phyloP scores from a whole-genome alignment of 2,113 vertebrate species.

The Ceyx cyanopectus region DNA sequence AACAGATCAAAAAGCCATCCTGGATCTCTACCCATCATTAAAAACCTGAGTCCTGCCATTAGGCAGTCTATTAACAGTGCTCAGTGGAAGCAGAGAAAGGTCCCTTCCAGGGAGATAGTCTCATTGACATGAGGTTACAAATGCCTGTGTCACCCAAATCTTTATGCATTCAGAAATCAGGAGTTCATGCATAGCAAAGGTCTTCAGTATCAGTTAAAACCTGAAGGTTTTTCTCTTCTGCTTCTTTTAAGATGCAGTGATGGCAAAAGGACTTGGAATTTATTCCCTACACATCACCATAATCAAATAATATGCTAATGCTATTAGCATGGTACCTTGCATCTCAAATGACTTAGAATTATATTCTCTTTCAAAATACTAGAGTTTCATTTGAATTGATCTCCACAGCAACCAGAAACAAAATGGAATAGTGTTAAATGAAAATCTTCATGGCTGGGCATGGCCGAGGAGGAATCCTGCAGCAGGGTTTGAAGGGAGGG shows the following conservation, averaged over 20 bases:
- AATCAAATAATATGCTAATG: conserved; percentile 63
- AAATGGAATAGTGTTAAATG: background rate
- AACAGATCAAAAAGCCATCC: background rate
- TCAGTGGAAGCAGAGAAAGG: background rate
- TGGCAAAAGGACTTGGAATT: conserved; percentile 33
- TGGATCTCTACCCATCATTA: background rate
- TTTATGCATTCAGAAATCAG: conserved; percentile 25
- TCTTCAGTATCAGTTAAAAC: background rate
- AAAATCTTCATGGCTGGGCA: conserved; percentile 4
- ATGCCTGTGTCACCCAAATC: background rate
- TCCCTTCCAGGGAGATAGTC: background rate
- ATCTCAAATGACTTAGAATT: conserved; percentile 57
- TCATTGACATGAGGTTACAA: background rate
- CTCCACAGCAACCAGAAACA: conserved; percentile 55
- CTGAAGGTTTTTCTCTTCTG: conserved; percentile 6
- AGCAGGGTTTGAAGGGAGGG: background rate
- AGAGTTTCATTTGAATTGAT: conserved; percentile 64
- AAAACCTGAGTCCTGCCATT: background rate
- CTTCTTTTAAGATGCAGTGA: conserved; percentile 28
- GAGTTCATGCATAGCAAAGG: background rate
- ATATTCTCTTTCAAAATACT: conserved; percentile 55
- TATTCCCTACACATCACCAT: conserved; percentile 38
- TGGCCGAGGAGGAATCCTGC: background rate
- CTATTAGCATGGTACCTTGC: conserved; percentile 57
- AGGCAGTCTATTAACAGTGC: conserved; percentile 1